Conservation (phyloP, 2,113 vertebrate genomes). For the Litocranius walleri region DNA sequence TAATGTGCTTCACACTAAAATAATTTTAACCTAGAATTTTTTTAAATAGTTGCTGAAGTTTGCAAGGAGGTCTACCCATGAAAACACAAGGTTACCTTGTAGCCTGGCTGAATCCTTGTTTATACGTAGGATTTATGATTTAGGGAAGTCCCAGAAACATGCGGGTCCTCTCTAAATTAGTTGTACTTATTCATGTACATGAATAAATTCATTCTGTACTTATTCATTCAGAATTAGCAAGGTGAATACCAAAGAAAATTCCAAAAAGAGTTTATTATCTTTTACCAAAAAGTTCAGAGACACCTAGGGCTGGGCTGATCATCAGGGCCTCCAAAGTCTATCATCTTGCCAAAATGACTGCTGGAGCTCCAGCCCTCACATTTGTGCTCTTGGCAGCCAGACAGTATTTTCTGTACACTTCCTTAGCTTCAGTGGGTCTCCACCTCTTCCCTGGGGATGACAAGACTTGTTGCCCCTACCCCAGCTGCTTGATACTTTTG, state of each 20-base stretch:
- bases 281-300: neutral
- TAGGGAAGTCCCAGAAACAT: neutral
- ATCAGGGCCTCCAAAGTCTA: neutral
- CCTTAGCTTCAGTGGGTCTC: neutral
- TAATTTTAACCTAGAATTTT: neutral
- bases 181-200: neutral
- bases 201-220: neutral
- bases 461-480: neutral
- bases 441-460: neutral
- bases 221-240: neutral
- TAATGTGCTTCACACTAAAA: neutral
- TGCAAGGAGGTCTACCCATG: neutral
- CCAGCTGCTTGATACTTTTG: neutral
- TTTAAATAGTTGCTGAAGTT: neutral
- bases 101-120: neutral
- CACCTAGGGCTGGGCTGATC: neutral
- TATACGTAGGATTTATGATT: neutral
- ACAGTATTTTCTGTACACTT: neutral
- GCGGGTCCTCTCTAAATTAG: neutral
- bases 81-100: neutral
- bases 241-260: neutral
- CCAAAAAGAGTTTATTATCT: neutral
- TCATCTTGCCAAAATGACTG: neutral
- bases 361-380: neutral
- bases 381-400: neutral